Percentiles rank a stretch among this genome's conserved stretches.
These are phyloP conservation scores for Erpetoichthys calabaricus DNA, from an alignment of 2,797 vertebrate species.

Conservation along the genomic window DNA sequence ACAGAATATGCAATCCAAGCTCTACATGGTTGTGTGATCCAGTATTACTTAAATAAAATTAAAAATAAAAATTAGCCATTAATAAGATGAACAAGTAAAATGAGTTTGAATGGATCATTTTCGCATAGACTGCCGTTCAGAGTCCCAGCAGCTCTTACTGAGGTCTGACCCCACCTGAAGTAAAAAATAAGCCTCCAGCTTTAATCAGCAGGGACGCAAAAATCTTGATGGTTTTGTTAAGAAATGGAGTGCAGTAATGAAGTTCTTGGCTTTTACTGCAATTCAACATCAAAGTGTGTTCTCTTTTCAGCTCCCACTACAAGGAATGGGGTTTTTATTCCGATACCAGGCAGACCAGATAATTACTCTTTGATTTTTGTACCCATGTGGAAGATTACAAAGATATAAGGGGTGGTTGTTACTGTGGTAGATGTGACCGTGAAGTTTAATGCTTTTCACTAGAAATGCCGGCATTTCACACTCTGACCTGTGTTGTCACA, in stretches of 20 bases:
- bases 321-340: neutral
- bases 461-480: slow-evolving; percentile 56
- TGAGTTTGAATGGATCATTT: no score
- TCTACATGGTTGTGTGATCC: no score
- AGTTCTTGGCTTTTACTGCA: neutral
- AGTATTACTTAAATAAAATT: no score
- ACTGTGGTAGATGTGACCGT: slow-evolving; percentile 16
- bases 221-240: slow-evolving; percentile 1
- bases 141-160: no score
- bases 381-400: neutral
- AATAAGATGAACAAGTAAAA: no score
- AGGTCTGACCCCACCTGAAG: neutral
- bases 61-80: no score
- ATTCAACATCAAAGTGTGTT: neutral
- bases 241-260: neutral
- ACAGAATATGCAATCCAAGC: no score
- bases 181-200: slow-evolving; percentile 7
- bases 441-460: slow-evolving; percentile 36
- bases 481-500: slow-evolving; percentile 62
- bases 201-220: slow-evolving; percentile 5
- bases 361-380: neutral
- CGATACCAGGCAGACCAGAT: neutral
- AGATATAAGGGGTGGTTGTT: slow-evolving; percentile 3
- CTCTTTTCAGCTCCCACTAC: neutral
- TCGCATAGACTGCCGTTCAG: no score